These are phyloP conservation scores for Plutella xylostella DNA, from an alignment of 2,888 invertebrate genomes.

Conservation along the genomic window DNA sequence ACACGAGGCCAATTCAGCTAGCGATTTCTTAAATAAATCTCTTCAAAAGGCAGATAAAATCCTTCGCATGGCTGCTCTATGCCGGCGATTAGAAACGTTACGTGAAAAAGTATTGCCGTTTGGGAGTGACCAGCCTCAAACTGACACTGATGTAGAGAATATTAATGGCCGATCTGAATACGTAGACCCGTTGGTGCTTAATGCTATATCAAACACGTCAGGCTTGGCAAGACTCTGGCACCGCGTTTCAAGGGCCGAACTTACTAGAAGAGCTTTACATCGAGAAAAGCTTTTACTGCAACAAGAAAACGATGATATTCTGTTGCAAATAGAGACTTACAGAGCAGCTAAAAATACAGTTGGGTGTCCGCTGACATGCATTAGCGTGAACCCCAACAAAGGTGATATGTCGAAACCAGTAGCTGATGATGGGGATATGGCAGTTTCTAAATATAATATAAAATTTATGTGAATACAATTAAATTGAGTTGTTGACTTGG, in stretches of 20 bases:
- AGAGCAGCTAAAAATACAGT: no score
- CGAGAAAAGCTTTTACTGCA: conserved; percentile 46
- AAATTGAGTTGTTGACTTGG: conserved; percentile 11
- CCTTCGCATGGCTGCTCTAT: conserved; percentile 58
- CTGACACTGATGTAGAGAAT: conserved; percentile 28
- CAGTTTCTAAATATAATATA: conserved; percentile 32
- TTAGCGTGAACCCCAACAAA: no score
- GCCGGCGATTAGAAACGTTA: conserved; percentile 68
- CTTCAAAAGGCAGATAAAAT: conserved; percentile 61
- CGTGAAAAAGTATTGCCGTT: conserved; percentile 60
- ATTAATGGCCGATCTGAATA: conserved; percentile 31
- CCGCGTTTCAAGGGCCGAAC: conserved; percentile 47
- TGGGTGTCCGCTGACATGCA: no score
- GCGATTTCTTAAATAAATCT: conserved; percentile 47
- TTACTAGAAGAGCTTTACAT: conserved; percentile 42
- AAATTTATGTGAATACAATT: not conserved
- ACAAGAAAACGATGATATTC: conserved; percentile 33
- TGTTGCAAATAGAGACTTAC: no score
- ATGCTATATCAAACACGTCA: conserved; percentile 38
- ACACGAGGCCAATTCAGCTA: conserved; percentile 40
- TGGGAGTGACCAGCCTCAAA: conserved; percentile 32
- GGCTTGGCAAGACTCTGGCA: conserved; percentile 55
- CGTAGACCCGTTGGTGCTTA: conserved; percentile 40
- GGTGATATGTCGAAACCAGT: conserved; percentile 23
- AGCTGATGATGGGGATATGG: conserved; percentile 38